Percentiles rank a stretch among this genome's conserved stretches.
These are phyloP conservation scores for Atopsyche davidsoni DNA, from an alignment of 1,140 invertebrate species.

Conservation along the genomic window DNA sequence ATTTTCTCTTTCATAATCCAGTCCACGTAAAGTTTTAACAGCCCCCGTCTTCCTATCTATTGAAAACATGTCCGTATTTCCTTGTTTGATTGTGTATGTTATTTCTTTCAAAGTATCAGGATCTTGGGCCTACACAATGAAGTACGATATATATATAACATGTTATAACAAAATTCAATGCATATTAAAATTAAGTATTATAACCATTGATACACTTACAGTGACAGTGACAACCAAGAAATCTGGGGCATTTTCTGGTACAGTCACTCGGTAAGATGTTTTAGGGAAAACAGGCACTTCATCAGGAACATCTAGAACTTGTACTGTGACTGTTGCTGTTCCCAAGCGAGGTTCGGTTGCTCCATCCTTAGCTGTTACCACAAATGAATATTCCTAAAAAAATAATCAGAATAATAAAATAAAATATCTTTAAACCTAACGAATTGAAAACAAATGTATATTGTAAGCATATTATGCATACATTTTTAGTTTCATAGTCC, in stretches of 20 bases:
- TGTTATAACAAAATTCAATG: neutral
- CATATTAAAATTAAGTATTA: neutral
- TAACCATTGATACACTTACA: constrained; percentile 16
- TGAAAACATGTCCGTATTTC: constrained; percentile 69
- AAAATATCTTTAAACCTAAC: neutral
- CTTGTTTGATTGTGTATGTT: constrained; percentile 78
- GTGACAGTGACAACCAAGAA: constrained; percentile 67
- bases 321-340: constrained; percentile 78
- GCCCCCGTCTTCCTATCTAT: constrained; percentile 74
- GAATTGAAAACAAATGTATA: neutral
- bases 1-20: constrained; percentile 73
- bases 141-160: neutral
- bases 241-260: constrained; percentile 78
- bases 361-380: constrained; percentile 82
- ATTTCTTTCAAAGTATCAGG: constrained; percentile 74
- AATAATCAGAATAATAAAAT: constrained; percentile 13
- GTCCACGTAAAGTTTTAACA: constrained; percentile 64
- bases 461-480: constrained; percentile 35
- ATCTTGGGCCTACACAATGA: constrained; percentile 50
- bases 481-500: constrained; percentile 78
- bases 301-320: constrained; percentile 69
- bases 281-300: constrained; percentile 77
- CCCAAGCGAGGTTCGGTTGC: constrained; percentile 78
- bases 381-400: constrained; percentile 67
- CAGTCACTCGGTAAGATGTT: constrained; percentile 63